Evolutionary conservation across 1,140 invertebrate species (phyloP).

Genomic region (Diorhabda carinulata): DNA sequence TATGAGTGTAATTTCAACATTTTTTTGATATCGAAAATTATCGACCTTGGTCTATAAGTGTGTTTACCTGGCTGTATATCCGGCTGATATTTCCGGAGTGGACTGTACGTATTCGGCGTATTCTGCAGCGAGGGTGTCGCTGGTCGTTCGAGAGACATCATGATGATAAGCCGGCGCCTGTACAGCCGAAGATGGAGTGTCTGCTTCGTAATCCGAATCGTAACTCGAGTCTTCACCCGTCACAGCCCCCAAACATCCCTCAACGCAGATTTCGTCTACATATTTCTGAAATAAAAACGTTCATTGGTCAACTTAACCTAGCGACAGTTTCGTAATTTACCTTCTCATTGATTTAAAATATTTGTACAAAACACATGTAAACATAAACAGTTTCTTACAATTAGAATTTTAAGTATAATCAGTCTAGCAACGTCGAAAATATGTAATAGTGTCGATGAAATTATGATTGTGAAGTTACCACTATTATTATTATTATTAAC

Average conservation of each 20-base stretch:
- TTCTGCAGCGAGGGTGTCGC: conserved; percentile 78
- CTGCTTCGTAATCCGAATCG: conserved; percentile 76
- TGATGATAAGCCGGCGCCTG: conserved; percentile 53
- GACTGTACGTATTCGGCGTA: conserved; percentile 76
- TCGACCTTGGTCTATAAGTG: too few species aligned
- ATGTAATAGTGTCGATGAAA: too few species aligned
- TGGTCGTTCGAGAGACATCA: conserved; percentile 73
- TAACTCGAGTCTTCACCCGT: conserved; percentile 80
- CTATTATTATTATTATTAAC: too few species aligned
- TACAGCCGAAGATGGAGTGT: conserved; percentile 43
- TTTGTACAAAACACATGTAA: too few species aligned
- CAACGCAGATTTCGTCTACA: conserved; percentile 53
- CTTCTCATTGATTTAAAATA: too few species aligned
- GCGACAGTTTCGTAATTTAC: too few species aligned
- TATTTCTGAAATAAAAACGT: conserved; percentile 51
- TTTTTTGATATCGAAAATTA: not conserved
- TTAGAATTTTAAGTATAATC: too few species aligned
- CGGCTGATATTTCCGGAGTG: conserved; percentile 50
- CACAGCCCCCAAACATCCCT: conserved; percentile 50
- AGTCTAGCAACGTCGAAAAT: too few species aligned
- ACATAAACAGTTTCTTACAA: too few species aligned
- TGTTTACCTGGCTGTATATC: conserved; percentile 41
- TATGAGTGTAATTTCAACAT: too few species aligned
- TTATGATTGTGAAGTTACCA: too few species aligned
- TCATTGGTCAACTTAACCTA: not conserved